Evolutionary conservation across 2,888 invertebrate species (phyloP).

Genomic region (Plebejus anna): DNA sequence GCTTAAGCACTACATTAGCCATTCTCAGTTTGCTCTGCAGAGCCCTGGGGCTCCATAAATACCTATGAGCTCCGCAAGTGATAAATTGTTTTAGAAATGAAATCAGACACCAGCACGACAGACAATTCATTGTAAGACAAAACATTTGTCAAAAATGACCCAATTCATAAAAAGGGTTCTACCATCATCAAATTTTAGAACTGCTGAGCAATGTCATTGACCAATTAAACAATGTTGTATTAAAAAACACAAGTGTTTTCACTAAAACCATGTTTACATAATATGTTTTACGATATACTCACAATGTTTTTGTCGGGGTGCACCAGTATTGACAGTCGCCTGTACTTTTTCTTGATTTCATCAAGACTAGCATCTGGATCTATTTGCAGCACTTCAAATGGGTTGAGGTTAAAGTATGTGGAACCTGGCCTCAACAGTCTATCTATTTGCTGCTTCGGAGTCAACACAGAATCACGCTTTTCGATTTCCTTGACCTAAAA

Average conservation of each 20-base stretch:
- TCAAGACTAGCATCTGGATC: constrained; percentile 94
- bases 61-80: too few relatives aligned
- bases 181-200: too few relatives aligned
- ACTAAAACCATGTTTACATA: neutral
- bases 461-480: constrained; percentile 97
- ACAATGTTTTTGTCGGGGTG: constrained; percentile 98
- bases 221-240: too few relatives aligned
- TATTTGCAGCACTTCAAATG: constrained; percentile 94
- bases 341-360: constrained; percentile 97
- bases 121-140: too few relatives aligned
- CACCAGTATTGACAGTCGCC: constrained; percentile 96
- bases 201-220: too few relatives aligned
- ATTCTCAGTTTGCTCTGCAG: too few relatives aligned
- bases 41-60: too few relatives aligned
- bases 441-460: constrained; percentile 98
- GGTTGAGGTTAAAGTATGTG: constrained; percentile 99
- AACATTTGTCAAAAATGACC: too few relatives aligned
- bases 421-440: constrained; percentile 96
- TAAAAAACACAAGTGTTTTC: neutral
- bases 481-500: constrained; percentile 98
- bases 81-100: too few relatives aligned
- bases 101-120: too few relatives aligned
- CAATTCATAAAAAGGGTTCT: too few relatives aligned
- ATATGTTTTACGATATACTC: constrained; percentile 40
- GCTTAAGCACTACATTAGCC: neutral